These are phyloP conservation scores for Penaeus vannamei DNA, from an alignment of 1,140 invertebrate genomes.

Conservation along the genomic window DNA sequence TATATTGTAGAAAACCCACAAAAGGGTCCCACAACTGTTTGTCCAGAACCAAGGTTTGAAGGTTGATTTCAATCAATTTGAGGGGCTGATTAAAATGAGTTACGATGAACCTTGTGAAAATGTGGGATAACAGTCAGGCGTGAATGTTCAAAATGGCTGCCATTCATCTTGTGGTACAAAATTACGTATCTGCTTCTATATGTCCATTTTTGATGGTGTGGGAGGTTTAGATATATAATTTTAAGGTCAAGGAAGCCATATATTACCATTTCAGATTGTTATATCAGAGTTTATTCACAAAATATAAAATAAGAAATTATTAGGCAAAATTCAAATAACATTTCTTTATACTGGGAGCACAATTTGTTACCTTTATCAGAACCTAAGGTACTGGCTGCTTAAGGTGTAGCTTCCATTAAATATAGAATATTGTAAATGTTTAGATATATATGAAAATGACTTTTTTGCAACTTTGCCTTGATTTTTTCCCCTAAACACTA, in stretches of 20 bases:
- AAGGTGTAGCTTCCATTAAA: no score
- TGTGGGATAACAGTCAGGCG: neutral
- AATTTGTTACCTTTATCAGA: no score
- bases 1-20: neutral
- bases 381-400: no score
- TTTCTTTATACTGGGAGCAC: no score
- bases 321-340: no score
- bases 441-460: no score
- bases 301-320: neutral
- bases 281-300: neutral
- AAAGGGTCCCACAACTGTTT: neutral
- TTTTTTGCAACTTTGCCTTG: no score
- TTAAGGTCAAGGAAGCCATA: no score
- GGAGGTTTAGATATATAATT: no score
- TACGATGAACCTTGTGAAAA: neutral
- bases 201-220: no score
- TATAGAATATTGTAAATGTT: no score
- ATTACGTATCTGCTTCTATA: neutral
- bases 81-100: neutral
- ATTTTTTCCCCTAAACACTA: no score
- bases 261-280: neutral
- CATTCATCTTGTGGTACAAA: neutral
- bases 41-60: neutral
- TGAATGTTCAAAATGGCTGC: neutral
- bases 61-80: slow-evolving; percentile 2